These are phyloP conservation scores for Ceratina calcarata DNA, from an alignment of 1,140 invertebrate species.

Conservation along the genomic window DNA sequence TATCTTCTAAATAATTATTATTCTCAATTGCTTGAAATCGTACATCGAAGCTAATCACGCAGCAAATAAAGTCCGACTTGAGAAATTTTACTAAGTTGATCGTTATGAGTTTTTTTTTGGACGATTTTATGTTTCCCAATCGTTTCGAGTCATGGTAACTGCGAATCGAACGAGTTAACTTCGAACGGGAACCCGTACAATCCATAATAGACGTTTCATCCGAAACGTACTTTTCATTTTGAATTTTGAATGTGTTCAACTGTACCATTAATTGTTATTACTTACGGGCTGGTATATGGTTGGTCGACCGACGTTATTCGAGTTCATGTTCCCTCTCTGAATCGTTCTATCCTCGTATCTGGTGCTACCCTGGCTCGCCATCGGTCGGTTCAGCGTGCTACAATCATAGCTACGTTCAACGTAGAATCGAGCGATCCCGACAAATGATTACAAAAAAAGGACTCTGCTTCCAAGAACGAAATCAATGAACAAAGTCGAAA, in stretches of 20 bases:
- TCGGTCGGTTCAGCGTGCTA: slow-evolving; percentile 95
- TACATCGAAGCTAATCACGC: too few relatives aligned
- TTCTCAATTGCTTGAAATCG: too few relatives aligned
- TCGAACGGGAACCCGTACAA: background rate
- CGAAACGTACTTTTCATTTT: background rate
- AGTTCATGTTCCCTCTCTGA: slow-evolving; percentile 83
- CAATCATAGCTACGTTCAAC: slow-evolving; percentile 78
- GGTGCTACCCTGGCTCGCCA: slow-evolving; percentile 96
- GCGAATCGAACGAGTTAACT: background rate
- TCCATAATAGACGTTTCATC: background rate
- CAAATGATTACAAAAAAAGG: slow-evolving; percentile 37
- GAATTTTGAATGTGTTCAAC: background rate
- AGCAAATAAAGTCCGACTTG: too few relatives aligned
- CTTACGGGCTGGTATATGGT: slow-evolving; percentile 78
- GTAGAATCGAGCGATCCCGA: slow-evolving; percentile 51
- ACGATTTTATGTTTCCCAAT: background rate
- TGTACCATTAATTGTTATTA: slow-evolving; percentile 64
- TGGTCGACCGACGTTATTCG: slow-evolving; percentile 80
- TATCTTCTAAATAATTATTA: too few relatives aligned
- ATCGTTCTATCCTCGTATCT: slow-evolving; percentile 95
- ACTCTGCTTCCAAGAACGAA: slow-evolving; percentile 61
- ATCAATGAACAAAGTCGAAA: slow-evolving; percentile 9
- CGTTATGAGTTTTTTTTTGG: background rate
- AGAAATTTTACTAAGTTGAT: background rate
- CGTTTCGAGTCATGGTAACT: slow-evolving; percentile 26